Percentiles rank a stretch among this genome's conserved stretches.
Evolutionary conservation across 2,797 vertebrate species (phyloP).

Genomic region (Amblyopsis hoosieri): DNA sequence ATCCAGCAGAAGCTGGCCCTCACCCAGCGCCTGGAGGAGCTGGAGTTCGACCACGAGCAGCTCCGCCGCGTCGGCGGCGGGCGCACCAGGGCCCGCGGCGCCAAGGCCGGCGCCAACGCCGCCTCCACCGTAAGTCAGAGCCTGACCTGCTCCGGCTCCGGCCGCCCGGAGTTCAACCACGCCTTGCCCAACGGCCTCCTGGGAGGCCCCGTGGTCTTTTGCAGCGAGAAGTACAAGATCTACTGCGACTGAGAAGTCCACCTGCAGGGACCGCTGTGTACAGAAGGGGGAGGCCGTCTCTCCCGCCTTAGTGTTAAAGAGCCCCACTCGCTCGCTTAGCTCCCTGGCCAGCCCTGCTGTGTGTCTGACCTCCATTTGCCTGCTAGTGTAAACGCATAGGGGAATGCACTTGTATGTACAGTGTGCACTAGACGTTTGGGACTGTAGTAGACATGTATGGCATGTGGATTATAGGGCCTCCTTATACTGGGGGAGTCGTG

Average conservation of each 20-base stretch:
- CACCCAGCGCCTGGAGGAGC: conserved; percentile 95
- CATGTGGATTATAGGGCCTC: conserved; percentile 70
- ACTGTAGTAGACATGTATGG: conserved; percentile 77
- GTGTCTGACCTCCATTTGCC: conserved; percentile 70
- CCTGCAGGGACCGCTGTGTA: conserved; percentile 68
- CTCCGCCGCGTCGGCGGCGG: conserved; percentile 80
- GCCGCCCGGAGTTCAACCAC: conserved; percentile 78
- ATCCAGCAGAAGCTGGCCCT: conserved; percentile 99
- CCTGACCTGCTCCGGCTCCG: conserved; percentile 81
- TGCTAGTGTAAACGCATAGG: conserved; percentile 80
- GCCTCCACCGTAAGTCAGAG: conserved; percentile 88
- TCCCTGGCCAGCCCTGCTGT: conserved; percentile 77
- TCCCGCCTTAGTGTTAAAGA: conserved; percentile 75
- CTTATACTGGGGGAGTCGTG: conserved; percentile 65
- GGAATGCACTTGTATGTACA: conserved; percentile 77
- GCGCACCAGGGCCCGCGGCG: conserved; percentile 80
- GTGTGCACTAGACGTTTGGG: conserved; percentile 68
- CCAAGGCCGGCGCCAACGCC: conserved; percentile 70
- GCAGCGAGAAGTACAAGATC: conserved; percentile 98
- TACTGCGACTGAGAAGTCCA: conserved; percentile 90
- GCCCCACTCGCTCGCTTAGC: conserved; percentile 78
- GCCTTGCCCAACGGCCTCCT: conserved; percentile 74
- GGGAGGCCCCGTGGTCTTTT: conserved; percentile 83
- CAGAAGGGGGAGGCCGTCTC: conserved; percentile 62
- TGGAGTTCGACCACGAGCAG: conserved; percentile 96